Conservation (phyloP, 1,140 invertebrate species). For the Trichonephila clavipes region DNA sequence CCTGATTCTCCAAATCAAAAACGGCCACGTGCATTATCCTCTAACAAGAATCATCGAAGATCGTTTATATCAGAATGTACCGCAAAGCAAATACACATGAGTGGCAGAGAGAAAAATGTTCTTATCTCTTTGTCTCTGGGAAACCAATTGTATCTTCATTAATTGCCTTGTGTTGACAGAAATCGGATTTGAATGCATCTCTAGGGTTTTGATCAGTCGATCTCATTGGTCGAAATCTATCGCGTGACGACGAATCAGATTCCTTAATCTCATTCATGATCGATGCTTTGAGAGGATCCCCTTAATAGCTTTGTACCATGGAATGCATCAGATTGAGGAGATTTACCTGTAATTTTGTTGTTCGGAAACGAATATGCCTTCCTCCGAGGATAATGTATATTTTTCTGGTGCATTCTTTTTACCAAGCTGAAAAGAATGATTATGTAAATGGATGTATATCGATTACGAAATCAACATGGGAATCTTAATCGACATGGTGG, state of each 20-base stretch:
- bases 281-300: constrained; percentile 23
- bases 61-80: background rate
- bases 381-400: background rate
- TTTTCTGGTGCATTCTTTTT: background rate
- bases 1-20: background rate
- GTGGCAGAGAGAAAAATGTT: background rate
- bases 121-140: constrained; percentile 4
- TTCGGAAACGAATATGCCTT: background rate
- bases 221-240: constrained; percentile 18
- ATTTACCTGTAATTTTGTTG: constrained; percentile 23
- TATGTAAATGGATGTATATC: constrained; percentile 14
- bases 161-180: constrained; percentile 48
- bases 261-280: constrained; percentile 51
- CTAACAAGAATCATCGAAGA: background rate
- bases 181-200: constrained; percentile 48
- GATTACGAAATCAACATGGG: constrained; percentile 13
- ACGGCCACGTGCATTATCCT: background rate
- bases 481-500: background rate
- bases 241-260: constrained; percentile 19
- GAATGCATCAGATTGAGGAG: background rate
- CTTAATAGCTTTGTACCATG: constrained; percentile 33
- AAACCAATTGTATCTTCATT: background rate
- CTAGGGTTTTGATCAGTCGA: background rate
- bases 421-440: constrained; percentile 13
- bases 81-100: no score